Percentiles rank a stretch among this genome's conserved stretches.
Conservation (phyloP, 2,113 vertebrate genomes). For the Entelurus aequoreus region DNA sequence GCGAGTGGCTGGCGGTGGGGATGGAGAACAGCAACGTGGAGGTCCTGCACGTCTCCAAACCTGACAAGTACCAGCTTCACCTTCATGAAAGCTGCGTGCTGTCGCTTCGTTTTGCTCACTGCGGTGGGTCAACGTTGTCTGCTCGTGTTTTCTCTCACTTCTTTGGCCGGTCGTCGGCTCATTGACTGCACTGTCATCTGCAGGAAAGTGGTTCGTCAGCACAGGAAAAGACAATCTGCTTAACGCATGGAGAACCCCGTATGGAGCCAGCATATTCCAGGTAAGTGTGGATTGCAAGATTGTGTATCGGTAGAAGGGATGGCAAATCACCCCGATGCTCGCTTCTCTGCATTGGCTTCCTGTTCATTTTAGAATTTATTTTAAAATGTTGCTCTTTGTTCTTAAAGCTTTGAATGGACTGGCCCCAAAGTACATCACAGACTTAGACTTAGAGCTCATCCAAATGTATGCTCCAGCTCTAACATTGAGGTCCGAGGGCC, state of each 20-base stretch:
- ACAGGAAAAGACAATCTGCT: constrained; percentile 97
- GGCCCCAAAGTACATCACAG: no score
- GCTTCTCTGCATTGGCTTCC: no score
- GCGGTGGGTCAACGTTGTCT: constrained; percentile 72
- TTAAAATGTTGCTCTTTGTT: no score
- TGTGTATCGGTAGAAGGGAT: no score
- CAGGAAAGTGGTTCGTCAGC: constrained; percentile 98
- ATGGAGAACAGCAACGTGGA: constrained; percentile 99
- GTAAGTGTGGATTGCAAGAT: constrained; percentile 51
- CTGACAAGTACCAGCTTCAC: constrained; percentile 96
- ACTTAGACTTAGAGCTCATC: no score
- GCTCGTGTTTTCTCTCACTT: background rate
- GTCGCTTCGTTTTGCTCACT: constrained; percentile 93
- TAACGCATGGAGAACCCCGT: constrained; percentile 94
- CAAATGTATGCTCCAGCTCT: no score
- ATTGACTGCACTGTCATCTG: constrained; percentile 23
- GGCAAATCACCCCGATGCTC: no score
- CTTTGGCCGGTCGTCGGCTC: background rate
- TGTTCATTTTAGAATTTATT: no score
- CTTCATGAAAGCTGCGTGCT: constrained; percentile 97
- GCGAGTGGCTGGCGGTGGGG: constrained; percentile 93
- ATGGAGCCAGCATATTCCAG: constrained; percentile 97
- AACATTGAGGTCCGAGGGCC: no score
- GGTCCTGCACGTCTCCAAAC: constrained; percentile 91
- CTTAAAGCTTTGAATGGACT: no score